Conservation (phyloP, 64 coral and sea anemone species). For the Actinia tenebrosa region DNA sequence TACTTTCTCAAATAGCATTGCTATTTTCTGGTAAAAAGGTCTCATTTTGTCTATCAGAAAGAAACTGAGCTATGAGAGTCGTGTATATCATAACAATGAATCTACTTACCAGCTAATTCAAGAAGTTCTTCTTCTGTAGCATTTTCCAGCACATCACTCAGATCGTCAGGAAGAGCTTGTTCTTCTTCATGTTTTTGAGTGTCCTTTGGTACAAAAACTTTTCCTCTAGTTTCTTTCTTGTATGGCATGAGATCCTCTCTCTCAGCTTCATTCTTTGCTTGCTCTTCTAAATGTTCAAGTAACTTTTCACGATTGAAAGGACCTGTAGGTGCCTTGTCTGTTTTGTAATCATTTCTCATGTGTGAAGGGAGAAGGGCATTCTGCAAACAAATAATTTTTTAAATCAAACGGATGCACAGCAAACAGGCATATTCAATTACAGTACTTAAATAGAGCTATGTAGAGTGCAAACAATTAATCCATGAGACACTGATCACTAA, state of each 20-base stretch:
- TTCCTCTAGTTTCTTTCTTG: conserved; percentile 96
- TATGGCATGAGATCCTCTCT: conserved; percentile 82
- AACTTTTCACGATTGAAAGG: conserved; percentile 77
- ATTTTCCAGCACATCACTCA: conserved; percentile 88
- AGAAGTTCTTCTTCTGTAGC: conserved; percentile 83
- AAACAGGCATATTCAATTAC: too few relatives aligned
- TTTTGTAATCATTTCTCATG: conserved; percentile 71
- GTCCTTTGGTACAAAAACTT: conserved; percentile 80
- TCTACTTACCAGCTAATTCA: conserved; percentile 75
- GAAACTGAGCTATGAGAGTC: too few relatives aligned
- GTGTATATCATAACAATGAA: not conserved
- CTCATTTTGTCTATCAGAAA: too few relatives aligned
- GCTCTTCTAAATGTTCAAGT: conserved; percentile 71
- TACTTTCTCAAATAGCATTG: too few relatives aligned
- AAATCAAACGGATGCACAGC: too few relatives aligned
- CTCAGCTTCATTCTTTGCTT: conserved; percentile 73
- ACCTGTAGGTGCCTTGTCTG: conserved; percentile 64
- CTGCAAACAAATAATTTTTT: conserved; percentile 13
- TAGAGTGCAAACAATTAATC: too few relatives aligned
- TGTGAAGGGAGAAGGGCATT: conserved; percentile 73
- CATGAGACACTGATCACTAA: too few relatives aligned
- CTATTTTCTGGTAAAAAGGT: too few relatives aligned
- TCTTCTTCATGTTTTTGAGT: conserved; percentile 40
- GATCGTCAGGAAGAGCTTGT: conserved; percentile 74
- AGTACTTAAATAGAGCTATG: too few relatives aligned